Base-by-base conservation (phyloP, 2,797 vertebrate genomes). In the Acanthiza pusilla region DNA sequence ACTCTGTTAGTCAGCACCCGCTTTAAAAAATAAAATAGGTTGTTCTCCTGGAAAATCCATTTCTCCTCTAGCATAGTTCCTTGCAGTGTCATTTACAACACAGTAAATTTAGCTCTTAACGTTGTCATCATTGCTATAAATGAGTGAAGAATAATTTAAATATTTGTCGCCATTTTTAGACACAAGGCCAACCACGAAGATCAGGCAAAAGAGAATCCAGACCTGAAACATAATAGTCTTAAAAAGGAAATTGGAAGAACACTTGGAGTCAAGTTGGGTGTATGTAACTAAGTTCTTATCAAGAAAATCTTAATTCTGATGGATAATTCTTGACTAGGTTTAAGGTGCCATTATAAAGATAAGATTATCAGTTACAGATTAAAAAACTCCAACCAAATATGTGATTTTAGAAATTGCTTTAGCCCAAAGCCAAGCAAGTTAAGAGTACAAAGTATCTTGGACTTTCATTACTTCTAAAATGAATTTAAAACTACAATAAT, bases 131-230 rank as follows among this genome's bases (percentile, higher is more conserved):
- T 42, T 40, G 80, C 75, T 91, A 83, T 88, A 93, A 95, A 84
- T 90, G 91, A 95, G 54, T 21, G 62, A 71, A 75, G 77, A 92
- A 75, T 75, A 57, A 73, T 85, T 94, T 65, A 43, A 78, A 73
- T 86, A 62, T 53, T 87, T 66, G 66, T 17, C 45, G 38, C 73
- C 16, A 6, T 63, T 90, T 95, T 81, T 93, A 87, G 91, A 53
- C n/a, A 63, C 0, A 1, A 63, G 53, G 61, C 75, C 2, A 6
- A 30, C 47, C 51, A n/a, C 86, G 60, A 68, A 66, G 62, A 81
- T n/a, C 11, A 43, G 23, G 70, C 79, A 50, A 86, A 75, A 82
- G 62, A 58, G 63, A 75, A 87, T 13, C 55, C 71, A 66, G 40
- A 75, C 55, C 60, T 85, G 66, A 74, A 70, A 72, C 62, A 34